phyloP scores from a whole-genome alignment of 1,140 invertebrate species.

The Panulirus ornatus region DNA sequence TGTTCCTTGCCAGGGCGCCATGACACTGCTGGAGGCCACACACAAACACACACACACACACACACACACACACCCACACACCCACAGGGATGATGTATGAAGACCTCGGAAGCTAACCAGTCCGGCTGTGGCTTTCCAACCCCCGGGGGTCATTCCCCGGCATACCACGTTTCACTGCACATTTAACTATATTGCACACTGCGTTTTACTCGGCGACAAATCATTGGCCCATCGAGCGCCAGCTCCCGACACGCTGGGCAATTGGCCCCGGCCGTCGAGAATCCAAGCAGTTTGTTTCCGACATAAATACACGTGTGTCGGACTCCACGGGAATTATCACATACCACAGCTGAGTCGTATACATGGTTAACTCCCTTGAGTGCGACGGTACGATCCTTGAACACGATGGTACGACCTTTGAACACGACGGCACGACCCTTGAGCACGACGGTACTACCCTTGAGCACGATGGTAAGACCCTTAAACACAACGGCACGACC shows the following conservation, averaged over 20 bases:
- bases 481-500: too few species aligned
- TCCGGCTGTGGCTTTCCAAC: not conserved
- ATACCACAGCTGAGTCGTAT: not conserved
- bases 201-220: not conserved
- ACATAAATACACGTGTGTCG: not conserved
- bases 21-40: not conserved
- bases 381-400: too few species aligned
- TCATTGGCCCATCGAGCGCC: not conserved
- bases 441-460: too few species aligned
- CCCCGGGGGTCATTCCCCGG: conserved; percentile 4
- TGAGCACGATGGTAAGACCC: too few species aligned
- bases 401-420: too few species aligned
- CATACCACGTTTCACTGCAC: conserved; percentile 27
- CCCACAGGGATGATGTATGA: too few species aligned
- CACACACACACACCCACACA: not conserved
- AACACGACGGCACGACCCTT: too few species aligned
- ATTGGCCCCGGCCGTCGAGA: conserved; percentile 4
- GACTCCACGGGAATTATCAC: conserved; percentile 1
- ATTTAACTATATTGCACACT: conserved; percentile 21
- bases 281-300: not conserved
- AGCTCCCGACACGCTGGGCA: conserved; percentile 29
- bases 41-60: not conserved
- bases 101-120: too few species aligned
- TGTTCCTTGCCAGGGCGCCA: not conserved
- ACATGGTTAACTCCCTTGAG: not conserved